Evolutionary conservation across 2,888 invertebrate genomes (phyloP), one percentile per base, ranked within the genome.

Genomic region (Prenolepis imparis): DNA sequence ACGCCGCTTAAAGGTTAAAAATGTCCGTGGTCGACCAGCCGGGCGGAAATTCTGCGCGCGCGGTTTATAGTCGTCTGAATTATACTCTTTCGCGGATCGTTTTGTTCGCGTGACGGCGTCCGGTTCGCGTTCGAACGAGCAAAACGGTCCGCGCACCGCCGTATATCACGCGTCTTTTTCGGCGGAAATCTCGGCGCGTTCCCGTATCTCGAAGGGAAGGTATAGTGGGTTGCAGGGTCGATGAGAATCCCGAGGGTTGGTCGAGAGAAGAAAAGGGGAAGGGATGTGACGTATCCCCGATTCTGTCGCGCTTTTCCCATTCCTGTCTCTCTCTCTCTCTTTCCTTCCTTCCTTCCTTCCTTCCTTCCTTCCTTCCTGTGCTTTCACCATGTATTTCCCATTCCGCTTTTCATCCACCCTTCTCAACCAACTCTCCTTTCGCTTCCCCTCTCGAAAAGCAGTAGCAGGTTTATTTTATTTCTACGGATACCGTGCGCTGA

Each of bases 171-270:
- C 67, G 82, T 75, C 83, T 66, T 66, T 70, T 68, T 72, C 48
- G 83, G 68, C 66, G 77, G 75, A 85, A 86, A 88, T 84, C 85
- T 68, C 63, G 24, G 78, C 83, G 84, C 72, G 85, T 73, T 86
- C 77, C 52, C 84, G 86, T 70, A 78, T 72, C 68, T 57, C 67
- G 55, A 57, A 52, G 32, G 28, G 55, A 36, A 41, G 36, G 48
- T 28, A 28, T 70, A 28, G 72, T 9, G 9, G 61, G 28, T 55
- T 36, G 28, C 15, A 70, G 82, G 70, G 55, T 41, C 81, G 82
- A 82, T 83, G 83, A 80, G 86, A 86, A 83, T 81, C 83, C 73
- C 68, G 55, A 66, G 67, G 72, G 63, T 70, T 57, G 48, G 83
- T 28, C 28, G 55, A 44, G 21, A 18, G 70, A 52, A 36, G 73